phyloP scores from a whole-genome alignment of 2,888 invertebrate species.

The Rhamphomyia laevipes region DNA sequence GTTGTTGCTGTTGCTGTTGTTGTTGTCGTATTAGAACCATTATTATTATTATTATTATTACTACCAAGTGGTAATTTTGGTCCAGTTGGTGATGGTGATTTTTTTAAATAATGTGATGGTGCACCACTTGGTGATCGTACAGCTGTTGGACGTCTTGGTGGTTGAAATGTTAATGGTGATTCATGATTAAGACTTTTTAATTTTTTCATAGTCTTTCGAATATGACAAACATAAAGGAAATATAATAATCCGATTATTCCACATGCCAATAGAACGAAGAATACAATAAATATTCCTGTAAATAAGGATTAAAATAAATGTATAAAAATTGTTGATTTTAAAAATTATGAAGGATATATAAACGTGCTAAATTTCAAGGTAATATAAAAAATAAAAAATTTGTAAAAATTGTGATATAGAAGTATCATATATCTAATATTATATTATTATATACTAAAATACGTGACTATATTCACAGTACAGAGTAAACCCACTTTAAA shows the following conservation, averaged over 20 bases:
- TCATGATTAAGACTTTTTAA: constrained; percentile 35
- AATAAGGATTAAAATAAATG: no score
- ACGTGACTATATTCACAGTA: no score
- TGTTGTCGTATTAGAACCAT: neutral
- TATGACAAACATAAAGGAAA: constrained; percentile 32
- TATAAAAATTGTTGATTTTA: no score
- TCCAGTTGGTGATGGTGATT: constrained; percentile 80
- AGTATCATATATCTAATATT: no score
- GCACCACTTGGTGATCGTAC: constrained; percentile 77
- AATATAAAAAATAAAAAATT: no score
- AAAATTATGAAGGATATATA: no score
- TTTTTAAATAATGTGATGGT: constrained; percentile 73
- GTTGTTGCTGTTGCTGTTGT: constrained; percentile 3
- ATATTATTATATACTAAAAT: no score
- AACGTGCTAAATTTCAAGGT: no score
- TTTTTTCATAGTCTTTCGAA: constrained; percentile 26
- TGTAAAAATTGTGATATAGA: no score
- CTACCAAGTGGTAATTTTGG: constrained; percentile 37
- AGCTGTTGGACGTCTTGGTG: constrained; percentile 40
- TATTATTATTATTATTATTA: neutral
- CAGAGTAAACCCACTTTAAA: no score
- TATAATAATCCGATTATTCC: no score
- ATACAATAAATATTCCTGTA: no score
- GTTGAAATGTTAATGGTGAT: constrained; percentile 35
- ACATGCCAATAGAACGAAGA: constrained; percentile 25